Evolutionary conservation across 2,888 invertebrate genomes (phyloP).

Genomic region (Morpho deidamia): DNA sequence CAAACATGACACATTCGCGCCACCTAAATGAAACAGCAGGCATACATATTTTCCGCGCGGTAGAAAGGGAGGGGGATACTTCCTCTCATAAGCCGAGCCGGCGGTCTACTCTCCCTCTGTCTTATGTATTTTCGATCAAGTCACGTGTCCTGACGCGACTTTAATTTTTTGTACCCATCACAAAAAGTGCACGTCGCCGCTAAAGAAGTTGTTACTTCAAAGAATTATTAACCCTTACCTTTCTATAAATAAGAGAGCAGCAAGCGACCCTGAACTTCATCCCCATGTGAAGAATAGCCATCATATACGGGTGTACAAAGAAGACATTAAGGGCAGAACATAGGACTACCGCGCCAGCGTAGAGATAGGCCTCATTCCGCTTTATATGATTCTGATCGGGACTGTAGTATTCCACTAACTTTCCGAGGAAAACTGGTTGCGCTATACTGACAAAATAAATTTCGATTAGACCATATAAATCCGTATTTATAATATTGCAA

Average conservation of each 20-base stretch:
- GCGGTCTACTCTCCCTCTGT: too few relatives aligned
- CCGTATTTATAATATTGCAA: too few relatives aligned
- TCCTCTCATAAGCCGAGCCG: too few relatives aligned
- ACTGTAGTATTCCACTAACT: constrained; percentile 80
- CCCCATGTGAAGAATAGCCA: constrained; percentile 88
- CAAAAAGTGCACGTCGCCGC: too few relatives aligned
- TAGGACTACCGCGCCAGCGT: constrained; percentile 84
- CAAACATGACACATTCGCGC: background rate
- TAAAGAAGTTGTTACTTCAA: too few relatives aligned
- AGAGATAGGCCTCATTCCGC: constrained; percentile 83
- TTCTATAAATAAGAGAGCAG: constrained; percentile 90
- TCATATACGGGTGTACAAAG: constrained; percentile 93
- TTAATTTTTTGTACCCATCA: too few relatives aligned
- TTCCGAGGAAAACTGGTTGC: constrained; percentile 81
- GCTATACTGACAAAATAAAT: constrained; percentile 65
- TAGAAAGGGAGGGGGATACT: too few relatives aligned
- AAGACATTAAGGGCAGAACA: constrained; percentile 87
- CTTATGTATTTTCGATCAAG: too few relatives aligned
- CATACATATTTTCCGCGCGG: too few relatives aligned
- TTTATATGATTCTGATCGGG: constrained; percentile 45
- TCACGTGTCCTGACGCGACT: too few relatives aligned
- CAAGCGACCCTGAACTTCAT: constrained; percentile 90
- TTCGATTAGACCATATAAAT: background rate
- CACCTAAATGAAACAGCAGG: too few relatives aligned
- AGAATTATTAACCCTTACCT: constrained; percentile 53